A percentile compares a stretch with the other conserved stretches of the same genome.
phyloP scores from a whole-genome alignment of 2,888 invertebrate species.

The Nysson spinosus region DNA sequence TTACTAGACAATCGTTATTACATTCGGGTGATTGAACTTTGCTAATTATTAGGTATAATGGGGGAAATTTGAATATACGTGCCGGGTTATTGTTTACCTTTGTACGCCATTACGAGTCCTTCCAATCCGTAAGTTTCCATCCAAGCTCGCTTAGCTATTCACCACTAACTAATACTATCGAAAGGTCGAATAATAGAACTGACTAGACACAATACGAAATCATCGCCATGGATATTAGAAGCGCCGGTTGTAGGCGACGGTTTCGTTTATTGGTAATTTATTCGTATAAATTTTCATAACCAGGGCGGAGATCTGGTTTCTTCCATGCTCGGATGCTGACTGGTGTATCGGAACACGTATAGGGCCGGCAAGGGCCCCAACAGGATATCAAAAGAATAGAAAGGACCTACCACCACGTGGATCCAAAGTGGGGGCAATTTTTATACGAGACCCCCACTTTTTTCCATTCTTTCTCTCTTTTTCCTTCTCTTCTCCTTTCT shows the following conservation, averaged over 20 bases:
- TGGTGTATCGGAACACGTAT: conserved; percentile 60
- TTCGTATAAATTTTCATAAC: conserved; percentile 30
- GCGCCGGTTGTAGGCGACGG: conserved; percentile 16
- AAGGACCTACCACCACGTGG: conserved; percentile 65
- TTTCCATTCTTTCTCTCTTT: conserved; percentile 21
- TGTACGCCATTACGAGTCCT: conserved; percentile 48
- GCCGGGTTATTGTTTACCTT: conserved; percentile 41
- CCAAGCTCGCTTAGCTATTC: neutral
- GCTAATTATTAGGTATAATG: too few relatives aligned
- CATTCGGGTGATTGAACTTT: too few relatives aligned
- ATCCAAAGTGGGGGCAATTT: conserved; percentile 67
- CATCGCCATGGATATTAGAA: conserved; percentile 13
- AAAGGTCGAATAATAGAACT: neutral
- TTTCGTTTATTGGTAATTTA: conserved; percentile 22
- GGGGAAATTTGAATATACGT: too few relatives aligned
- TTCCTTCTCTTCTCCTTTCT: conserved; percentile 26
- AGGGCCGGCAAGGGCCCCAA: conserved; percentile 63
- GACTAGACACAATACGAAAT: conserved; percentile 11
- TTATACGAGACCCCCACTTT: conserved; percentile 60
- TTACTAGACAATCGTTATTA: too few relatives aligned
- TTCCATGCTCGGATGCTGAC: conserved; percentile 76
- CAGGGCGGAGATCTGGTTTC: conserved; percentile 56
- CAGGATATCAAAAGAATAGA: conserved; percentile 77
- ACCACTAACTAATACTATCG: neutral
- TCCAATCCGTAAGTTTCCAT: conserved; percentile 19